Evolutionary conservation across 2,797 vertebrate genomes (phyloP).

Genomic region (Anniella stebbinsi): DNA sequence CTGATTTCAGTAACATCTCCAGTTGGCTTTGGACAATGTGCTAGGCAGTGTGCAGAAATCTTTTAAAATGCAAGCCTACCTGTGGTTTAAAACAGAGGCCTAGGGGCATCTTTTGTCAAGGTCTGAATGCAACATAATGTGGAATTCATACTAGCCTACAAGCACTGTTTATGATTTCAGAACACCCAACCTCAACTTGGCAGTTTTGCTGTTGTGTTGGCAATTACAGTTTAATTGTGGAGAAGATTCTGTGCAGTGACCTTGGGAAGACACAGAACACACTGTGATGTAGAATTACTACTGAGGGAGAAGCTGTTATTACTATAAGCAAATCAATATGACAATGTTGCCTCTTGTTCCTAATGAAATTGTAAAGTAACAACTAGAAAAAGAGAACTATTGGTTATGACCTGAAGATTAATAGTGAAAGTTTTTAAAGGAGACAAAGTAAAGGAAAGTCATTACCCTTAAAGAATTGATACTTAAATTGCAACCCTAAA

Average conservation of each 20-base stretch:
- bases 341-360: background rate
- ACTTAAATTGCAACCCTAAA: background rate
- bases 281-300: background rate
- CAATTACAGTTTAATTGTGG: background rate
- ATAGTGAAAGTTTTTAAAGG: background rate
- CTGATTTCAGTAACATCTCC: background rate
- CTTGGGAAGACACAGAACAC: conserved; percentile 16
- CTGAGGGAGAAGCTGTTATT: background rate
- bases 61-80: background rate
- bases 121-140: background rate
- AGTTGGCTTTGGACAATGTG: background rate
- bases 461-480: background rate
- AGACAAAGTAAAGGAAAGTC: background rate
- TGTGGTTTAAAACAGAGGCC: background rate
- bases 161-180: background rate
- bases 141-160: background rate
- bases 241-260: conserved; percentile 36
- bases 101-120: background rate
- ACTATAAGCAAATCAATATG: background rate
- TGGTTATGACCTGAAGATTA: background rate
- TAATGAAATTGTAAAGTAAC: conserved; percentile 1
- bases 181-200: background rate
- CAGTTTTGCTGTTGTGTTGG: conserved; percentile 2
- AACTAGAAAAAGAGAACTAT: background rate
- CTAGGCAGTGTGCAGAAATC: background rate